phyloP scores from a whole-genome alignment of 1,140 invertebrate species.

The Tetranychus cinnabarinus region DNA sequence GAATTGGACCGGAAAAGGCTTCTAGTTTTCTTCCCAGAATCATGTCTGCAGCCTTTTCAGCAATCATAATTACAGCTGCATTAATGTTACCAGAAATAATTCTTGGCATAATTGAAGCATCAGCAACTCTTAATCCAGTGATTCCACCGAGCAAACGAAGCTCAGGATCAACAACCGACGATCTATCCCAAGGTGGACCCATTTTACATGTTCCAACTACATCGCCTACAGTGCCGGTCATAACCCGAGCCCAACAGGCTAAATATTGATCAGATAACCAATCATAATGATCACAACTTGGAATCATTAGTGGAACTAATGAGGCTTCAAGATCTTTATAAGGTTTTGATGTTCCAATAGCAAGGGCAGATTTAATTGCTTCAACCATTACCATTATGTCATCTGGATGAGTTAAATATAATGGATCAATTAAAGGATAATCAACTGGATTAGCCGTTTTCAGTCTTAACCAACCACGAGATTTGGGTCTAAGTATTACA shows the following conservation, averaged over 20 bases:
- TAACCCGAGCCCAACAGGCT: conserved; percentile 42
- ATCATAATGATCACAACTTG: conserved; percentile 42
- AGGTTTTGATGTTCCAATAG: conserved; percentile 3
- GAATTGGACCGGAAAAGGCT: background rate
- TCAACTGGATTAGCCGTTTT: conserved; percentile 32
- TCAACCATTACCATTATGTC: conserved; percentile 26
- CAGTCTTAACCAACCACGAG: conserved; percentile 34
- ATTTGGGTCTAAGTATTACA: conserved; percentile 44
- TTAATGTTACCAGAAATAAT: conserved; percentile 27
- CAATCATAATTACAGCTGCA: conserved; percentile 26
- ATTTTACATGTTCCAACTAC: conserved; percentile 60
- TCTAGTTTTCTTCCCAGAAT: background rate
- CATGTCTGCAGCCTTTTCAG: conserved; percentile 26
- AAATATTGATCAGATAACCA: conserved; percentile 54
- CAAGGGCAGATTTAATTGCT: conserved; percentile 8
- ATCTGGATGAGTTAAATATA: conserved; percentile 39
- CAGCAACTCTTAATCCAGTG: conserved; percentile 11
- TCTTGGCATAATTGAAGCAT: conserved; percentile 13
- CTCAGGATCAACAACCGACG: conserved; percentile 32
- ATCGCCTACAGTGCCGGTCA: conserved; percentile 51
- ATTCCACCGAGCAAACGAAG: conserved; percentile 19
- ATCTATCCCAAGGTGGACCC: conserved; percentile 38
- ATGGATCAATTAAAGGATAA: conserved; percentile 54
- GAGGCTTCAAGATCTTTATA: conserved; percentile 14
- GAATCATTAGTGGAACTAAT: conserved; percentile 21